phyloP scores from a whole-genome alignment of 2,888 invertebrate species.

The Hirtodrosophila duncani region DNA sequence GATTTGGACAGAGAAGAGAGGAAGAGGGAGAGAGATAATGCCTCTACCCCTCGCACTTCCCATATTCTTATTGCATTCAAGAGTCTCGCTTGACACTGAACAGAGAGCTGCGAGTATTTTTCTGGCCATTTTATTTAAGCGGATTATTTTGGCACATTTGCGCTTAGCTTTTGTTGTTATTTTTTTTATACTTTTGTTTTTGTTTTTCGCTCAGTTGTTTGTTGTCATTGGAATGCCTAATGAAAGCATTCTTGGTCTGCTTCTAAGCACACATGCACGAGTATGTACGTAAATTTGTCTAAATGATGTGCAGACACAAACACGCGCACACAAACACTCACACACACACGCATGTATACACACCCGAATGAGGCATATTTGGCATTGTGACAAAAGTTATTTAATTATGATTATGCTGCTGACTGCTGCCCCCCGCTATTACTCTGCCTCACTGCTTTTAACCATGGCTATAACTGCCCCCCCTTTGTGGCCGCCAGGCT shows the following conservation, averaged over 20 bases:
- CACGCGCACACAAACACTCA: not conserved
- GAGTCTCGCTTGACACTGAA: no score
- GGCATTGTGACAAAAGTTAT: constrained; percentile 69
- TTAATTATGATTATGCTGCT: constrained; percentile 66
- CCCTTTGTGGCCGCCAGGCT: constrained; percentile 30
- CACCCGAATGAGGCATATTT: constrained; percentile 31
- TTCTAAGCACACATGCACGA: constrained; percentile 1
- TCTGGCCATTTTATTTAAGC: constrained; percentile 66
- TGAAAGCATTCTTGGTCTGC: constrained; percentile 48
- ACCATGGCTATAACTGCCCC: constrained; percentile 36
- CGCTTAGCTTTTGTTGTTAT: constrained; percentile 29
- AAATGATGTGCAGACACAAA: constrained; percentile 53
- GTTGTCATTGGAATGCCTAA: constrained; percentile 58
- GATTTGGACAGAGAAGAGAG: no score
- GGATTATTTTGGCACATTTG: constrained; percentile 69
- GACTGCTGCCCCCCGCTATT: constrained; percentile 37
- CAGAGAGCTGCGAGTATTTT: constrained; percentile 54
- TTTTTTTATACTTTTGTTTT: constrained; percentile 10
- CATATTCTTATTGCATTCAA: no score
- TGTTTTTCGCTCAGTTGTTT: constrained; percentile 19
- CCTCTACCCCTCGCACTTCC: no score
- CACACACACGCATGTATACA: constrained; percentile 13
- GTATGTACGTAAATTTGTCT: constrained; percentile 54
- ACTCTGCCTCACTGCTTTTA: constrained; percentile 24
- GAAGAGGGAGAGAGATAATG: no score